Evolutionary conservation across 2,113 vertebrate species (phyloP), one percentile per base, ranked within the genome.

Genomic region (Hepsetus odoe): DNA sequence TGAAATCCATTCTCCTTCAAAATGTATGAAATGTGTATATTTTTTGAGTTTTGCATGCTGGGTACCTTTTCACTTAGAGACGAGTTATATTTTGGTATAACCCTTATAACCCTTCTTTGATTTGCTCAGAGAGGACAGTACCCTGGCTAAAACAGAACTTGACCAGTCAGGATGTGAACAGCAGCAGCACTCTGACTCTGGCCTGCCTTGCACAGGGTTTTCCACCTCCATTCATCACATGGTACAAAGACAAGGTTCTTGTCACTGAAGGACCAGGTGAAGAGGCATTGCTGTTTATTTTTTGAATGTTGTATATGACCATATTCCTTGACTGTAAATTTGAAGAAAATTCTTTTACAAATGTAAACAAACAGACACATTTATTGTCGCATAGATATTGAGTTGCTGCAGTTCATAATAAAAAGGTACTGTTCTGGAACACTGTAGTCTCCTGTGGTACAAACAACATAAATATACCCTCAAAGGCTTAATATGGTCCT

Each of bases 101-200:
- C 20, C 38, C 64, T 22, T 69, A 3, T 22, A 65, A 46, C 20
- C 38, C 64, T 22, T 42, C 33, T 61, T 16, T 70, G 22, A 42
- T 62, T 72, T 40, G 5, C 65, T 28, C 82, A 97, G 95, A 85
- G 1, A 94, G 89, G 85, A 89, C 83, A 16, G 87, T 84, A 0
- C 95, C 96, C 0, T 86, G 89, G 1, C 86, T 98, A 64, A 89
- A 89, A 55, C 94, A 95, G 62, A 95, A 96, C 83, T 93, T 98
- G 49, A 95, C 95, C 0, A 89, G 94, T 77, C 88, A 91, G 86
- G 91, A 91, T 16, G 93, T 97, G 49, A 98, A 98, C 88, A 94
- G 93, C 84, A 96, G 96, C 0, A 95, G 92, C 83, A 97, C 94
- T 53, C 90, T 98, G 77, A 80, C 82, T 3, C 90, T 98, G 82